Percentiles rank a stretch among this genome's conserved stretches.
These are phyloP conservation scores for Callaeas wilsoni DNA, from an alignment of 2,113 vertebrate genomes.

Conservation along the genomic window DNA sequence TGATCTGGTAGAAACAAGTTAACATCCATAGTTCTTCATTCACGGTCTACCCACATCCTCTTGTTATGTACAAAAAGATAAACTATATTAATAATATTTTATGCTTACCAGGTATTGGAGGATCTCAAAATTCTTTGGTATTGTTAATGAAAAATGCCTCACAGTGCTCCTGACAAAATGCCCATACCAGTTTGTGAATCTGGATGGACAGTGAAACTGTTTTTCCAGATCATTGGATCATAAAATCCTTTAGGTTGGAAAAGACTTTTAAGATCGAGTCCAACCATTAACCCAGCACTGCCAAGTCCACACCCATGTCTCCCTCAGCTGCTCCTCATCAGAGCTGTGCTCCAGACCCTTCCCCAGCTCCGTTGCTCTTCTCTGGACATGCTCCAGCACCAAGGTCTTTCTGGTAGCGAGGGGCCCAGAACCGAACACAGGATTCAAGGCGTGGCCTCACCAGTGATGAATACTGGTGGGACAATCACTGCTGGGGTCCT, in stretches of 20 bases:
- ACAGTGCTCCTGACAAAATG: neutral
- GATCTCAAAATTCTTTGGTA: neutral
- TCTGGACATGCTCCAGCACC: neutral
- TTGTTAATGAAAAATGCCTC: neutral
- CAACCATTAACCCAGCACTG: neutral
- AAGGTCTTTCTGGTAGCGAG: neutral
- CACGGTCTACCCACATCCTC: neutral
- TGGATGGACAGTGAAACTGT: neutral
- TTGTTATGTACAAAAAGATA: neutral
- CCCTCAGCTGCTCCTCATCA: neutral
- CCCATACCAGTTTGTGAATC: neutral
- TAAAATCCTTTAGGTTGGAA: neutral
- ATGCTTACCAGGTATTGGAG: neutral
- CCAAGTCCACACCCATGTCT: neutral
- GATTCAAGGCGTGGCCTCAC: neutral
- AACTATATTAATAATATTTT: neutral
- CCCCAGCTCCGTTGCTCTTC: neutral
- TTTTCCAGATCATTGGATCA: neutral
- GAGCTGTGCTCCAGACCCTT: neutral
- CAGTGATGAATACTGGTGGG: fast-evolving
- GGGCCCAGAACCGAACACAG: neutral
- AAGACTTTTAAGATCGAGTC: neutral
- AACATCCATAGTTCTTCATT: neutral
- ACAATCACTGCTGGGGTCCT: neutral
- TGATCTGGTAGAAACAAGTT: neutral